Evolutionary conservation across 1,140 invertebrate species (phyloP), one percentile per base, ranked within the genome.

Genomic region (Microplitis mediator): DNA sequence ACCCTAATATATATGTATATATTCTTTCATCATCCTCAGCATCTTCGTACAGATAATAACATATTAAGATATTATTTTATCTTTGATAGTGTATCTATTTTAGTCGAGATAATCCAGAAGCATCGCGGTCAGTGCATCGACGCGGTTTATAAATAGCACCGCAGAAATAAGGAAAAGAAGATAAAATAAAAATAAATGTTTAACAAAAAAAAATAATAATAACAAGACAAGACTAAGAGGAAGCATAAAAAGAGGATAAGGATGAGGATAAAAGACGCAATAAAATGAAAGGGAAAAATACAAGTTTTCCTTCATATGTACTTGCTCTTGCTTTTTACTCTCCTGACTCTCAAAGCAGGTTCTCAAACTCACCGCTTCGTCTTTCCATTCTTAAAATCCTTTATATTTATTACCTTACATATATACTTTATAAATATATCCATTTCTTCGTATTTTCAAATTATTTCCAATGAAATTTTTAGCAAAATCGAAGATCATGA

Each of bases 71-170:
- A 45, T 45, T 45, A 45, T 34, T 45, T 56, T 58, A 69, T 75
- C 67, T 61, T 34, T 3, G 39, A 75, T 70, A 13, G 45, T 60
- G 56, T 62, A 32, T 60, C 74, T 80, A 80, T 78, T 78, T 79
- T 61, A 74, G 73, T 50, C 36, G 36, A 67, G 68, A 74, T 77
- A 75, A 80, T 78, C 75, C 74, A 5, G 39, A 9, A 75, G 71
- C 72, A 75, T 75, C 65, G 67, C 77, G 77, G 76, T 80, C 77
- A 77, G 66, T 80, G 69, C 77, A 75, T 75, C 64, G 58, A 35
- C 56, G 23, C 8, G 39, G 51, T 56, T 63, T 80, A 77, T 78
- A 76, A 73, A 77, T 77, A 80, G 73, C 39, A 11, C 39, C 5
- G 6, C 11, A 11, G 39, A 11, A 45, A 45, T 45, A 45, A 45